Evolutionary conservation across 1,140 invertebrate genomes (phyloP), one percentile per base, ranked within the genome.

Genomic region (Elymnias hypermnestra): DNA sequence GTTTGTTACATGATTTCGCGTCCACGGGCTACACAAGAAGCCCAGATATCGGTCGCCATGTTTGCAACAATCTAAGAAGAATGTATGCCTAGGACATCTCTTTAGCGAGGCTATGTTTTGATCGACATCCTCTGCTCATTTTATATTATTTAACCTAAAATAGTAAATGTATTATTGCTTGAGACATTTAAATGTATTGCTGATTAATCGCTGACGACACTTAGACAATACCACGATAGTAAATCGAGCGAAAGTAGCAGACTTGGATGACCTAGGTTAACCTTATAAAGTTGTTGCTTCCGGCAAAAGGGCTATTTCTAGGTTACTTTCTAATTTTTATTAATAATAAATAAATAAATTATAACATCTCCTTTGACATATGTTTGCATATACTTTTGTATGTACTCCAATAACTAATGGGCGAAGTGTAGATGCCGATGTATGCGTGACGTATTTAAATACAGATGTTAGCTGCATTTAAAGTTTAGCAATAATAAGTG

Each of bases 1-100:
- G 74, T 76, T 73, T 84, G 76, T 83, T 79, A 85, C 74, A 78
- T 83, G 81, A 85, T 77, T 84, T 82, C 74, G 74, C 73, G 73
- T 78, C 58, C 77, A 83, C 79, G 70, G 65, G 61, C 73, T 72
- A 63, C 71, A 64, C 67, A 73, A 78, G 78, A 83, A 84, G 75
- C 81, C 78, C 77, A 83, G 81, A 75, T 79, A 82, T 79, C 84
- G 82, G 82, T 83, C 84, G 84, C 84, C 84, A 87, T 87, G 81
- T 87, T 86, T 87, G 84, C 78, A 81, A 83, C 72, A 83, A 81
- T 84, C 65, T 77, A 75, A 70, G 68, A 74, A 76, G 64, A 78
- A 67, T 83, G 69, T 71, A 69, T 77, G 68, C 72, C 72, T 71
- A 76, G 75, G 66, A 65, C 72, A 69, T 76, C 64, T 53, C 59